Evolutionary conservation across 2,113 vertebrate species (phyloP), one percentile per base, ranked within the genome.

Genomic region (Hydropotes inermis): DNA sequence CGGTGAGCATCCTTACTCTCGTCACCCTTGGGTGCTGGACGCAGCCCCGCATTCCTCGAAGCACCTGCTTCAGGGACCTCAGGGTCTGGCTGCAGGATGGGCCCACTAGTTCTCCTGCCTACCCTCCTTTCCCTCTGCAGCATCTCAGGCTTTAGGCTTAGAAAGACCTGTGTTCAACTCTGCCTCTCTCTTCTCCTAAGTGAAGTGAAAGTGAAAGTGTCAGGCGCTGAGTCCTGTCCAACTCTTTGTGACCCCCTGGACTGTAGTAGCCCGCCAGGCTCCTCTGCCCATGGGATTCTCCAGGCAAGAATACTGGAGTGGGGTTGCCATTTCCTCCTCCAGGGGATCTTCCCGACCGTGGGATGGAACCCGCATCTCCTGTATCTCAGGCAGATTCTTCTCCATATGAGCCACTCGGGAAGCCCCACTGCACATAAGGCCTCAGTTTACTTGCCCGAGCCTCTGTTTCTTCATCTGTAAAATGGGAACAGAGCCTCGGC

Each of bases 1-100:
- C 2, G 0, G 0, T 4, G 5, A 2, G 2, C 1, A 0, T 1
- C 23, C 9, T 16, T 0, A 4, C 2, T 10, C 25, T 30, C 1
- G 1, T 9, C 1, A 0, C 11, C 8, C 23, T 33, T 1, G 15
- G 2, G 55, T 1, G 33, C 10, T 5, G 78, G 45, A 4, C 2
- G 25, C 0, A 1, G 60, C 74, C 43, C 1, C 36, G 52, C 1
- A 2, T 12, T n/a, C 14, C n/a, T 45, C 36, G 0, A 3, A 43
- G 64, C 10, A 8, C 52, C 47, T 1, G 3, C 33, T 11, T 39
- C 1, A 4, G 92, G 45, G 1, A 6, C 0, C 6, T 9, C 33
- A 9, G 87, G 2, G 36, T 17, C 33, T 7, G 2, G 21, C 8
- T 25, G 52, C 1, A 2, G 45, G 61, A 50, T 33, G 0, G 5